phyloP scores from a whole-genome alignment of 2,888 invertebrate genomes.

The Luperina testacea region DNA sequence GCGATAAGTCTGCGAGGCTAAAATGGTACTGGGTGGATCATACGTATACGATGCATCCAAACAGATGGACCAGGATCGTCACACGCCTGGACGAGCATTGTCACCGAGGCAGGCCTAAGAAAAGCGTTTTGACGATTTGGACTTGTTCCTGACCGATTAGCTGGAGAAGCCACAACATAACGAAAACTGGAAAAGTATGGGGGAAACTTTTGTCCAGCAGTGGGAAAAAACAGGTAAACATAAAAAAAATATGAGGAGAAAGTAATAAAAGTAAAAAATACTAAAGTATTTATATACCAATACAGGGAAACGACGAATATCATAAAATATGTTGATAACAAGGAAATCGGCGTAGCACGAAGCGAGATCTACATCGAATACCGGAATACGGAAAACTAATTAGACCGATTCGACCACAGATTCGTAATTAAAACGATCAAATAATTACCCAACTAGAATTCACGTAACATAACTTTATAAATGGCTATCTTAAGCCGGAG shows the following conservation, averaged over 20 bases:
- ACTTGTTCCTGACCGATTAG: not conserved
- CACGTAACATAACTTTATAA: conserved; percentile 53
- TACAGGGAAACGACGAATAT: conserved; percentile 11
- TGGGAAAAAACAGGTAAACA: not conserved
- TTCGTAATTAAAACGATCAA: conserved; percentile 54
- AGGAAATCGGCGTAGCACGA: conserved; percentile 48
- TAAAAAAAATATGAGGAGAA: not conserved
- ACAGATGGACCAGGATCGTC: not conserved
- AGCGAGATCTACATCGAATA: conserved; percentile 43
- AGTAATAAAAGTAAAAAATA: not conserved
- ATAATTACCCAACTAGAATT: conserved; percentile 50
- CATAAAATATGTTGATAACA: conserved; percentile 44
- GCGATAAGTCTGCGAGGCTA: not conserved
- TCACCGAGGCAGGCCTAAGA: not conserved
- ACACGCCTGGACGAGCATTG: not conserved
- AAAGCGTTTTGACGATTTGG: not conserved
- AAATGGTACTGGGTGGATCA: not conserved
- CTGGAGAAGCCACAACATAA: not conserved
- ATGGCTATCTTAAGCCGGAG: conserved; percentile 41
- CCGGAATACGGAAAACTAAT: conserved; percentile 61
- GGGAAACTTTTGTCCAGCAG: not conserved
- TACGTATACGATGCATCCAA: not conserved
- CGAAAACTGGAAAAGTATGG: not conserved
- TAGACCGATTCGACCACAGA: conserved; percentile 50
- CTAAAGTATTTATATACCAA: not conserved